A percentile compares a stretch with the other conserved stretches of the same genome.
These are phyloP conservation scores for Coenonympha arcania DNA, from an alignment of 2,888 invertebrate species.

Conservation along the genomic window DNA sequence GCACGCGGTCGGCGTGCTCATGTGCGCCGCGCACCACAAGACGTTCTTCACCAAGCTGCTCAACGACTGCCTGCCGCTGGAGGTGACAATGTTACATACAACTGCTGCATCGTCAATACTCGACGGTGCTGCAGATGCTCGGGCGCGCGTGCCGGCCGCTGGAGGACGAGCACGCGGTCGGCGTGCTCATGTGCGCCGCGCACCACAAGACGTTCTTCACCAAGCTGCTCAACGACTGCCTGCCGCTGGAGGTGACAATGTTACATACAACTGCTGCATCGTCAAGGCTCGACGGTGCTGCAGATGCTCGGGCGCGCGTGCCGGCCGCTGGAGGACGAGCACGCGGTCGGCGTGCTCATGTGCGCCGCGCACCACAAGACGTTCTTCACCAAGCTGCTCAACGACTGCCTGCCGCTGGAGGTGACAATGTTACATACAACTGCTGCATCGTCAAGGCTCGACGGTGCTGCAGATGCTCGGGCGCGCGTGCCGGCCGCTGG, in stretches of 20 bases:
- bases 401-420: constrained; percentile 97
- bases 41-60: constrained; percentile 99
- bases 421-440: constrained; percentile 45
- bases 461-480: constrained; percentile 99
- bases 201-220: constrained; percentile 99
- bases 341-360: constrained; percentile 95
- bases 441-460: too few relatives aligned
- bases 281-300: constrained; percentile 94
- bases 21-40: constrained; percentile 98
- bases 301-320: constrained; percentile 99
- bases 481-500: constrained; percentile 91
- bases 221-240: constrained; percentile 96
- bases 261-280: too few relatives aligned
- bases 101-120: too few relatives aligned
- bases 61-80: constrained; percentile 96
- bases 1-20: constrained; percentile 94
- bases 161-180: constrained; percentile 93
- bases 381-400: constrained; percentile 98
- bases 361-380: constrained; percentile 98
- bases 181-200: constrained; percentile 96
- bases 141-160: constrained; percentile 95
- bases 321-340: constrained; percentile 91
- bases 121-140: constrained; percentile 98
- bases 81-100: constrained; percentile 67
- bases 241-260: constrained; percentile 92